Percentiles rank a stretch among this genome's conserved stretches.
These are phyloP conservation scores for Perca schrenkii DNA, from an alignment of 2,113 vertebrate genomes.

Conservation along the genomic window DNA sequence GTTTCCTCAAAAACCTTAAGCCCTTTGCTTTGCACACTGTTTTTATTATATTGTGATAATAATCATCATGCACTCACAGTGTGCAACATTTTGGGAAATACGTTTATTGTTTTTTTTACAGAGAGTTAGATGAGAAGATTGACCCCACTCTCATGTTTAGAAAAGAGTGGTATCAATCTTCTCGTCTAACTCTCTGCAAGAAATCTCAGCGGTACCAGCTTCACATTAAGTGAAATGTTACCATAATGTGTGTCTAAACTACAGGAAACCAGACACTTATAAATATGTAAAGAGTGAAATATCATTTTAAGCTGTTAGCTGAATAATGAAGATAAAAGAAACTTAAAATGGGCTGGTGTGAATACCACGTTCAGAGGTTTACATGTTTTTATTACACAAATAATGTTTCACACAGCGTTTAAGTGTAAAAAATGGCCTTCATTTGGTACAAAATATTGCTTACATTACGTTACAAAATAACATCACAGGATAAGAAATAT, in stretches of 20 bases:
- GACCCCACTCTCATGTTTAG: too few relatives aligned
- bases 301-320: neutral
- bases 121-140: neutral
- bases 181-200: neutral
- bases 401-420: constrained; percentile 20
- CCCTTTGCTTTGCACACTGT: too few relatives aligned
- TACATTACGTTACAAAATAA: constrained; percentile 2
- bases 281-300: neutral
- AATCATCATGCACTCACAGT: neutral
- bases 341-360: neutral
- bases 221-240: neutral
- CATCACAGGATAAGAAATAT: neutral
- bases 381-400: constrained; percentile 18
- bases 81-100: neutral
- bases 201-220: neutral
- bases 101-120: neutral
- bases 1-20: neutral
- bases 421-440: constrained; percentile 22
- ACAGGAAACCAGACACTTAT: neutral
- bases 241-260: neutral
- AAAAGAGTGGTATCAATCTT: too few relatives aligned
- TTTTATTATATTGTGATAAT: neutral
- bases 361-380: constrained; percentile 7
- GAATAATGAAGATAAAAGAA: neutral
- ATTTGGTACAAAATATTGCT: constrained; percentile 35